A percentile compares a stretch with the other conserved stretches of the same genome.
Evolutionary conservation across 2,797 vertebrate species (phyloP).

Genomic region (Hyperoplus immaculatus): DNA sequence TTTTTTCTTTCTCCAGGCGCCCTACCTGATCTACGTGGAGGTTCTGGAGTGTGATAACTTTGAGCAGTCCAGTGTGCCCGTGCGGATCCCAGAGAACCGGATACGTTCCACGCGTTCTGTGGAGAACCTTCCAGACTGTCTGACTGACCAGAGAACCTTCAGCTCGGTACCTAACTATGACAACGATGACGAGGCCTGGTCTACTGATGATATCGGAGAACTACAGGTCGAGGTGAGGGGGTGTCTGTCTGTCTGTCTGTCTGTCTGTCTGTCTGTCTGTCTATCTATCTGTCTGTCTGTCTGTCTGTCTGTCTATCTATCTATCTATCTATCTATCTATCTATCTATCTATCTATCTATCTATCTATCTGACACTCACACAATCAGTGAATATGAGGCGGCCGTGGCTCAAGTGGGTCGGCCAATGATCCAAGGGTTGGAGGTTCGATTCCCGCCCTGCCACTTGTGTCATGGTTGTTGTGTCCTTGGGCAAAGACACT

Average conservation of each 20-base stretch:
- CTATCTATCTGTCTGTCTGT: neutral
- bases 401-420: too few relatives aligned
- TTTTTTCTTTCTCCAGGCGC: slow-evolving; percentile 85
- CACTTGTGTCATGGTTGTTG: too few relatives aligned
- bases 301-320: too few relatives aligned
- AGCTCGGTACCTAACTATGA: slow-evolving; percentile 94
- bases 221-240: slow-evolving; percentile 94
- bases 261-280: neutral
- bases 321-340: too few relatives aligned
- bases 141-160: slow-evolving; percentile 92
- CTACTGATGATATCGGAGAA: slow-evolving; percentile 95
- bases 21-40: slow-evolving; percentile 97
- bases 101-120: slow-evolving; percentile 95
- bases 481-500: too few relatives aligned
- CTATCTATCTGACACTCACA: too few relatives aligned
- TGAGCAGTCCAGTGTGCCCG: slow-evolving; percentile 92
- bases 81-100: slow-evolving; percentile 94
- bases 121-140: slow-evolving; percentile 95
- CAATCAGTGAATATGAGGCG: too few relatives aligned
- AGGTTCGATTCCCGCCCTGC: too few relatives aligned
- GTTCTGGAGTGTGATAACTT: slow-evolving; percentile 97
- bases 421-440: too few relatives aligned
- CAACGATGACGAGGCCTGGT: slow-evolving; percentile 98
- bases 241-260: too few relatives aligned
- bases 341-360: too few relatives aligned